Conservation (phyloP, 2,797 vertebrate genomes). For the Acanthis flammea region DNA sequence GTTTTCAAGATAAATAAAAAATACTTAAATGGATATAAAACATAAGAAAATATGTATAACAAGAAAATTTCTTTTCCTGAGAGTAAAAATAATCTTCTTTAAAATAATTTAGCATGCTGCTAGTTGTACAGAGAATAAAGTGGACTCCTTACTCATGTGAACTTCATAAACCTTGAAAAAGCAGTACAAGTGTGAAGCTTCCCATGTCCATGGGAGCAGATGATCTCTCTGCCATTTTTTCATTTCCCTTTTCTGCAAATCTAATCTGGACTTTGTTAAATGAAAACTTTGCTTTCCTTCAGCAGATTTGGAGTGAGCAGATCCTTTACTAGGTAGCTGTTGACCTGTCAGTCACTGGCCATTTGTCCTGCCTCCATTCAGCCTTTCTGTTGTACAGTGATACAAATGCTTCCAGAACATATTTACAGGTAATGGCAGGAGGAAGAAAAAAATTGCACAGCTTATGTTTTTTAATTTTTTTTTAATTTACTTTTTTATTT, state of each 20-base stretch:
- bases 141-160: not conserved
- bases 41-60: not conserved
- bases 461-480: not conserved
- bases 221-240: not conserved
- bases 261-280: not conserved
- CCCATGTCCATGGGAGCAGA: fast-evolving
- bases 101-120: not conserved
- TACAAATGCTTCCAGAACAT: not conserved
- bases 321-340: not conserved
- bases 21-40: not conserved
- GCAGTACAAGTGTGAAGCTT: not conserved
- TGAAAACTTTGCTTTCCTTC: not conserved
- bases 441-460: not conserved
- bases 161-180: not conserved
- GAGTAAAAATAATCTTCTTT: not conserved
- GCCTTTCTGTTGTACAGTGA: not conserved
- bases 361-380: not conserved
- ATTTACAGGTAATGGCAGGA: not conserved
- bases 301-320: not conserved
- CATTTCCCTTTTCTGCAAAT: not conserved
- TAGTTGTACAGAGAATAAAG: not conserved
- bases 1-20: not conserved
- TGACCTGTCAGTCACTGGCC: not conserved
- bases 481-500: not conserved
- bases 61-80: not conserved